phyloP scores from a whole-genome alignment of 1,140 invertebrate genomes.

The Gryon sp. region DNA sequence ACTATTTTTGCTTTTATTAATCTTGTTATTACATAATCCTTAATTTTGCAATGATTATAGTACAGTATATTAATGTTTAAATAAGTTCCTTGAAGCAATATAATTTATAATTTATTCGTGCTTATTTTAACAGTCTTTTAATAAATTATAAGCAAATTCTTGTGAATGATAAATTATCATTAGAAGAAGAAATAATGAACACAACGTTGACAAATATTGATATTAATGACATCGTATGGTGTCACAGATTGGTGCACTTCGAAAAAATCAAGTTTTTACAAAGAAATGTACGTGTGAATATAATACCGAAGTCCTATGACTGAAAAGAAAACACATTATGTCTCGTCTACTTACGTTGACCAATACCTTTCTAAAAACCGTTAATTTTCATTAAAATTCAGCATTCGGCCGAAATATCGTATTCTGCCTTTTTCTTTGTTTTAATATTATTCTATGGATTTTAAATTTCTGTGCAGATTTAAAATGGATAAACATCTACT shows the following conservation, averaged over 20 bases:
- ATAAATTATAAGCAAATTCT: no score
- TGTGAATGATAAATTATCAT: no score
- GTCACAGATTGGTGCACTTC: no score
- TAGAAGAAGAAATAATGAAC: no score
- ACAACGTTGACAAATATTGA: no score
- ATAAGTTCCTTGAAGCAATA: neutral
- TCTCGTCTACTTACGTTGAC: conserved; percentile 23
- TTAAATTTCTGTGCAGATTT: neutral
- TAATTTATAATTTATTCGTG: no score
- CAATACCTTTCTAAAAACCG: conserved; percentile 73
- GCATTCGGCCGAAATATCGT: conserved; percentile 67
- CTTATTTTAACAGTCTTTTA: no score
- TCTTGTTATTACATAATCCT: conserved; percentile 18
- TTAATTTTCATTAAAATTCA: conserved; percentile 72
- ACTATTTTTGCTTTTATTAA: conserved; percentile 20
- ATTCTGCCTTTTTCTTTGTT: conserved; percentile 30
- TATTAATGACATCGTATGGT: no score
- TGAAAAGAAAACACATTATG: conserved; percentile 47
- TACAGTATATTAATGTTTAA: neutral
- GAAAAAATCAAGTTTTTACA: no score
- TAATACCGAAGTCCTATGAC: conserved; percentile 33
- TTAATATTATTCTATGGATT: conserved; percentile 11
- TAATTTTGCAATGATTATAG: neutral
- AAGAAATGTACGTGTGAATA: conserved; percentile 32
- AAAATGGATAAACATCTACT: no score